Percentiles rank a stretch among this genome's conserved stretches.
phyloP scores from a whole-genome alignment of 2,113 vertebrate genomes.

The Tenebrosternarchus preto region DNA sequence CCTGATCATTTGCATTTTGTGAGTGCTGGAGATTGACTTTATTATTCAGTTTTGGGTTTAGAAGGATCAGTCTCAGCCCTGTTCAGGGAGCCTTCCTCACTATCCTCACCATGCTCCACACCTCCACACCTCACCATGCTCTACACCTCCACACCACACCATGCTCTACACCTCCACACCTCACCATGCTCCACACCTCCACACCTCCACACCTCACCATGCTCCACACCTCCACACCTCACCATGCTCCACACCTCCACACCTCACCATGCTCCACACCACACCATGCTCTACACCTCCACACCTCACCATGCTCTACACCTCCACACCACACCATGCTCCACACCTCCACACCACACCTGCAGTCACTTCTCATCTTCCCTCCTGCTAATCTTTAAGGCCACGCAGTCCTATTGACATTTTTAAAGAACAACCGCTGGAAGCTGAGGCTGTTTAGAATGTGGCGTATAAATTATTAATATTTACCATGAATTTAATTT shows the following conservation, averaged over 20 bases:
- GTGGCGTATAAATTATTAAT: slow-evolving; percentile 59
- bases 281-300: too few species aligned
- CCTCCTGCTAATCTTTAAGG: slow-evolving; percentile 49
- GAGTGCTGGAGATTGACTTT: slow-evolving; percentile 39
- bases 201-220: too few species aligned
- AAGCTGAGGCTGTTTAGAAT: slow-evolving; percentile 47
- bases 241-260: too few species aligned
- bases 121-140: too few species aligned
- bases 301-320: neutral
- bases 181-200: too few species aligned
- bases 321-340: neutral
- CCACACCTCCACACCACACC: too few species aligned
- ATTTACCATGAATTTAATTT: slow-evolving; percentile 58
- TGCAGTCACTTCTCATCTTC: slow-evolving; percentile 43
- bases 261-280: too few species aligned
- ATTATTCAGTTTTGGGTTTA: slow-evolving; percentile 35
- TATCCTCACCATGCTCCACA: neutral
- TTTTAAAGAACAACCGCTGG: slow-evolving; percentile 40
- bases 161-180: too few species aligned
- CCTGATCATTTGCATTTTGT: slow-evolving; percentile 1
- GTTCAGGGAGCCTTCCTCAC: neutral
- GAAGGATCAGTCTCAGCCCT: slow-evolving; percentile 27
- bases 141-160: too few species aligned
- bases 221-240: slow-evolving; percentile 7
- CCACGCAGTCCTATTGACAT: slow-evolving; percentile 48